Conservation (phyloP, 1,140 invertebrate genomes). For the Anthonomus grandis region DNA sequence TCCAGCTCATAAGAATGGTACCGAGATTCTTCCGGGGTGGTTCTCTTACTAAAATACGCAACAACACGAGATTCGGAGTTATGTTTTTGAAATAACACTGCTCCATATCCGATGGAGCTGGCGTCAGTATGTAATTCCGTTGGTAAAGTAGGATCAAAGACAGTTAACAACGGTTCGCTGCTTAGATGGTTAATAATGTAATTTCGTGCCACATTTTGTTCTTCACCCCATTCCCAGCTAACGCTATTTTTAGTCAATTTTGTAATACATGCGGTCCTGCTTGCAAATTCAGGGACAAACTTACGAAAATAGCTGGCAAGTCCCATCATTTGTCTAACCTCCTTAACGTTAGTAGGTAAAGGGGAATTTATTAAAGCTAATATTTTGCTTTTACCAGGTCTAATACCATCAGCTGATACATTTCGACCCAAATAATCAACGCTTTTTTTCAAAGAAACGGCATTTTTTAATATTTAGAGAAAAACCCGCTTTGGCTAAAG, state of each 20-base stretch:
- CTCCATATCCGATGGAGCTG: constrained; percentile 38
- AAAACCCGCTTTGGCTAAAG: constrained; percentile 20
- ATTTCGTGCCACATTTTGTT: constrained; percentile 37
- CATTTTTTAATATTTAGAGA: constrained; percentile 22
- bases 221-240: constrained; percentile 27
- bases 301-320: constrained; percentile 38
- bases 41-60: constrained; percentile 42
- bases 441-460: constrained; percentile 5
- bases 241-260: constrained; percentile 37
- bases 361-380: too few relatives aligned
- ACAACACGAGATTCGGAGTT: constrained; percentile 28
- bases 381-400: too few relatives aligned
- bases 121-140: constrained; percentile 46
- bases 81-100: constrained; percentile 40
- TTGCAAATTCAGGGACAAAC: constrained; percentile 39
- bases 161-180: constrained; percentile 37
- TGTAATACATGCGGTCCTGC: constrained; percentile 39
- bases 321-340: constrained; percentile 39
- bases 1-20: constrained; percentile 49
- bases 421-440: too few relatives aligned
- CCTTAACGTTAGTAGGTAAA: too few relatives aligned
- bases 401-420: too few relatives aligned
- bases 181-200: constrained; percentile 13
- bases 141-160: constrained; percentile 33
- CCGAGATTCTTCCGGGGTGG: constrained; percentile 32